Percentiles rank a stretch among this genome's conserved stretches.
Evolutionary conservation across 2,888 invertebrate species (phyloP).

Genomic region (Flexamia atlantica): DNA sequence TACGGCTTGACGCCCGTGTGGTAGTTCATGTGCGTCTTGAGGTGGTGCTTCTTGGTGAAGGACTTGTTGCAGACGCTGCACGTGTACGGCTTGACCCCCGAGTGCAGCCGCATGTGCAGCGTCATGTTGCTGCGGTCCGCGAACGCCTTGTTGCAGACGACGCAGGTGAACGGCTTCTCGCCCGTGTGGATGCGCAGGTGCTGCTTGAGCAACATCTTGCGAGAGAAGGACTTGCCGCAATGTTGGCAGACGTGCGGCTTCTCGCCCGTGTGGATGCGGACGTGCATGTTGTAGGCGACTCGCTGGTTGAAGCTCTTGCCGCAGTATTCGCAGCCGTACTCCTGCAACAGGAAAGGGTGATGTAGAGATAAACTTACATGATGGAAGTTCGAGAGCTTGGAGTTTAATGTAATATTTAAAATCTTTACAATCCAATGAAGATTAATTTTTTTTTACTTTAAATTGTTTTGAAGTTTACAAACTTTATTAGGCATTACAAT

Average conservation of each 20-base stretch:
- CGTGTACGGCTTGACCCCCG: slow-evolving; percentile 87
- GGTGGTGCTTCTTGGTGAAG: slow-evolving; percentile 91
- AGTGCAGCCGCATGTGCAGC: slow-evolving; percentile 87
- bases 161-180: slow-evolving; percentile 85
- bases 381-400: no score
- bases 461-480: no score
- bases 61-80: slow-evolving; percentile 84
- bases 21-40: slow-evolving; percentile 91
- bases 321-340: slow-evolving; percentile 88
- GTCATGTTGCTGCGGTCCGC: slow-evolving; percentile 93
- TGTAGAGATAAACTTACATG: no score
- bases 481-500: no score
- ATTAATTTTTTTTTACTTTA: no score
- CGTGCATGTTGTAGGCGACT: slow-evolving; percentile 93
- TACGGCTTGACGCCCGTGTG: slow-evolving; percentile 92
- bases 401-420: no score
- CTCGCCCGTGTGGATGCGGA: slow-evolving; percentile 87
- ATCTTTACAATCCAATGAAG: no score
- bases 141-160: slow-evolving; percentile 89
- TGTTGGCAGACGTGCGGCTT: slow-evolving; percentile 80
- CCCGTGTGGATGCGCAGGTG: slow-evolving; percentile 90
- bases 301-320: slow-evolving; percentile 92
- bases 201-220: slow-evolving; percentile 91
- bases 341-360: slow-evolving; percentile 73
- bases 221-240: slow-evolving; percentile 89